Conservation (phyloP, 2,888 invertebrate species). For the Nemotelus nigrinus region DNA sequence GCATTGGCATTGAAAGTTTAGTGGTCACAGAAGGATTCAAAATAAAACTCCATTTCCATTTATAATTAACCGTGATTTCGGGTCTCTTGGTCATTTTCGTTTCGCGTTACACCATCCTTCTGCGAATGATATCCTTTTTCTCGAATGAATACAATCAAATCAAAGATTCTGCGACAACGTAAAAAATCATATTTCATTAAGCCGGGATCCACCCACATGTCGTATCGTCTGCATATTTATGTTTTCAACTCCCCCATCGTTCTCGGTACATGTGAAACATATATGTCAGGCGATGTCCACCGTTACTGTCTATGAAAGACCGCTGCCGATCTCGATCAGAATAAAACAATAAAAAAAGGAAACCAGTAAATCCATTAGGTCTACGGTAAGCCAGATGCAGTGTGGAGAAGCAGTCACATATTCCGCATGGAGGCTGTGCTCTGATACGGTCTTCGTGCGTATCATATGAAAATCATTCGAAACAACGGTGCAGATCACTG, state of each 20-base stretch:
- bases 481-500: slow-evolving; percentile 22
- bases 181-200: slow-evolving; percentile 54
- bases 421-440: not conserved
- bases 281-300: slow-evolving; percentile 30
- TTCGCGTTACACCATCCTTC: not conserved
- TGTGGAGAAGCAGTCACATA: slow-evolving; percentile 26
- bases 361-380: slow-evolving; percentile 33
- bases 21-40: no score
- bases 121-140: slow-evolving; percentile 32
- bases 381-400: slow-evolving; percentile 18
- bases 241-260: slow-evolving; percentile 32
- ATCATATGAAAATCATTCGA: slow-evolving; percentile 2
- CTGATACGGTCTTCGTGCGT: slow-evolving; percentile 8
- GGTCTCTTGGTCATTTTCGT: no score
- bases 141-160: not conserved
- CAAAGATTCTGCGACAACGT: not conserved
- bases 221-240: slow-evolving; percentile 52
- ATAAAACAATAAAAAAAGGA: slow-evolving; percentile 23
- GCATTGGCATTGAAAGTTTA: no score
- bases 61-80: no score
- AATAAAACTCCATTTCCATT: no score
- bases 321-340: slow-evolving; percentile 42
- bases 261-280: slow-evolving; percentile 29
- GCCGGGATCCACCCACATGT: slow-evolving; percentile 55
- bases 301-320: slow-evolving; percentile 25